phyloP scores from a whole-genome alignment of 2,113 vertebrate genomes.

The Macquaria australasica region DNA sequence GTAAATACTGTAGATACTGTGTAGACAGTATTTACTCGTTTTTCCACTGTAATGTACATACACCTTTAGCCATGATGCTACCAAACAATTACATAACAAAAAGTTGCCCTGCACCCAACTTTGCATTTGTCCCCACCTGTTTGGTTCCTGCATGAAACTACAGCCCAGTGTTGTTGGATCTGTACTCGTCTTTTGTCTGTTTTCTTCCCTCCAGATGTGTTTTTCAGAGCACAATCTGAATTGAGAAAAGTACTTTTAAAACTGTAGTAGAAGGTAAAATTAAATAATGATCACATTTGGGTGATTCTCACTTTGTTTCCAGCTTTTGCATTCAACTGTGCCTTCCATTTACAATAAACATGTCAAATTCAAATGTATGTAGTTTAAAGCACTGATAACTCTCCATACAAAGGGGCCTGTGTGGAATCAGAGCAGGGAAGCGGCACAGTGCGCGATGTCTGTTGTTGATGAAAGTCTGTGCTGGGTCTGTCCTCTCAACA shows the following conservation, averaged over 20 bases:
- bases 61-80: not conserved
- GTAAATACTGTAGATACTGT: not conserved
- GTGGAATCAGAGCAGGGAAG: not conserved
- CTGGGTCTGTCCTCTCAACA: slow-evolving; percentile 15
- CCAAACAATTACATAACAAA: not conserved
- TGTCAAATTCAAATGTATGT: not conserved
- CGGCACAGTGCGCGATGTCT: slow-evolving; percentile 25
- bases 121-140: not conserved
- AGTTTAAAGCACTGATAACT: not conserved
- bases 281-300: not conserved
- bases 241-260: not conserved
- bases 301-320: not conserved
- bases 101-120: not conserved
- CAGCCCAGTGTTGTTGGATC: not conserved
- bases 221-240: not conserved
- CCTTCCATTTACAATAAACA: not conserved
- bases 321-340: not conserved
- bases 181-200: too few species aligned
- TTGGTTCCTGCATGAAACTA: not conserved
- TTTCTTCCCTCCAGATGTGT: not conserved
- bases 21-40: not conserved
- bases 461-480: slow-evolving; percentile 21
- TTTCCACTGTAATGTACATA: not conserved
- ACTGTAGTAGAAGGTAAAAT: not conserved
- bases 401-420: not conserved